Conservation (phyloP, 1,140 invertebrate species). For the Anoplophora glabripennis region DNA sequence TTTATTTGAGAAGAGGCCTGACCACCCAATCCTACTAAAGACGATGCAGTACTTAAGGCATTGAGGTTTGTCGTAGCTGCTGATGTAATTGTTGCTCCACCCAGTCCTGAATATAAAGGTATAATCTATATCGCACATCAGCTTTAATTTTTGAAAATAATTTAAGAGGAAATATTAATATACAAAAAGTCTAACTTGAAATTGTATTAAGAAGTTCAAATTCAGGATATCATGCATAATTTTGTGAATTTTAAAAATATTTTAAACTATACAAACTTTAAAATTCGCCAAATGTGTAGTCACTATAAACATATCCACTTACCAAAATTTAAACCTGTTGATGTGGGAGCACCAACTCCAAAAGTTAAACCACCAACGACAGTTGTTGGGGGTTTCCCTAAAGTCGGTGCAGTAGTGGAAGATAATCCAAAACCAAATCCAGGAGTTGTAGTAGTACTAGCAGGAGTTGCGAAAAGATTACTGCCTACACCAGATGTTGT, state of each 20-base stretch:
- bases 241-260: too few relatives aligned
- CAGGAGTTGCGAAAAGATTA: background rate
- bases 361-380: conserved; percentile 13
- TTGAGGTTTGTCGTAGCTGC: conserved; percentile 28
- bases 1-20: conserved; percentile 58
- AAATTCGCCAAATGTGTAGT: too few relatives aligned
- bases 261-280: too few relatives aligned
- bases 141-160: background rate
- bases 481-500: background rate
- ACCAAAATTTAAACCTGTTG: conserved; percentile 33
- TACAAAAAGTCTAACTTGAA: too few relatives aligned
- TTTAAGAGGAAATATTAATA: too few relatives aligned
- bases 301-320: too few relatives aligned
- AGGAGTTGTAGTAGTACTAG: background rate
- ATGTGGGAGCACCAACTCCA: conserved; percentile 6
- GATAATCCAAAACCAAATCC: background rate
- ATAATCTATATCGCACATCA: background rate
- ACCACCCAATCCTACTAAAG: conserved; percentile 61
- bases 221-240: too few relatives aligned
- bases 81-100: conserved; percentile 30
- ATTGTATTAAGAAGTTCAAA: too few relatives aligned
- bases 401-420: background rate
- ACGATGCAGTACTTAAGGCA: conserved; percentile 40
- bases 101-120: conserved; percentile 14
- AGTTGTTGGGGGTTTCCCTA: background rate